These are phyloP conservation scores for Orthosia gracilis DNA, from an alignment of 2,888 invertebrate genomes.

Conservation along the genomic window DNA sequence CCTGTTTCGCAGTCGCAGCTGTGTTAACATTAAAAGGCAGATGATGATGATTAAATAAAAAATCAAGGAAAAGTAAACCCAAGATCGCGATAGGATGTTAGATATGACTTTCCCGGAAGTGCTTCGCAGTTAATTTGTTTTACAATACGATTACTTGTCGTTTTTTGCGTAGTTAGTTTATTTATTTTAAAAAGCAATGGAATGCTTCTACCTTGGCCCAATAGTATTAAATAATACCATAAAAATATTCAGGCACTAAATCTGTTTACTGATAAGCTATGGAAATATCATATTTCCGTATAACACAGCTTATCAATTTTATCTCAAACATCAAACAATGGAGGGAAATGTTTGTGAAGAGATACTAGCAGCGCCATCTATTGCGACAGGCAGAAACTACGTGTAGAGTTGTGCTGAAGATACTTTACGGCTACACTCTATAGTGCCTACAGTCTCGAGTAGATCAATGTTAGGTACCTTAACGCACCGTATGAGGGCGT, in stretches of 20 bases:
- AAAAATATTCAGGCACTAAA: constrained; percentile 39
- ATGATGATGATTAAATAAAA: neutral
- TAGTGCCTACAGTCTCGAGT: neutral
- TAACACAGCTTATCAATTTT: constrained; percentile 35
- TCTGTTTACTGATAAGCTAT: constrained; percentile 34
- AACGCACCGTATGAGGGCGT: constrained; percentile 41
- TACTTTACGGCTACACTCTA: neutral
- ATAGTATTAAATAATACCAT: constrained; percentile 21
- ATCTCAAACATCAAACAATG: constrained; percentile 34
- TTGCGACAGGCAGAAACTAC: constrained; percentile 8
- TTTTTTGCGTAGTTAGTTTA: neutral
- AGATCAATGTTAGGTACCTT: neutral
- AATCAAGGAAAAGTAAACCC: neutral
- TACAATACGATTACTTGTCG: neutral
- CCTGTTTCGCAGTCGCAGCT: too few relatives aligned
- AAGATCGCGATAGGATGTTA: too few relatives aligned
- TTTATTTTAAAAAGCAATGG: constrained; percentile 9
- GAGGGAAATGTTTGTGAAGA: constrained; percentile 2
- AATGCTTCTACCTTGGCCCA: constrained; percentile 40
- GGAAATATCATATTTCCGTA: constrained; percentile 27
- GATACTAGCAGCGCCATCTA: constrained; percentile 49
- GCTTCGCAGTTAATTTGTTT: neutral
- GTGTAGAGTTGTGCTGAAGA: neutral
- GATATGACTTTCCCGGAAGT: constrained; percentile 4
- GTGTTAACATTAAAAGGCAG: too few relatives aligned